A percentile compares a stretch with the other conserved stretches of the same genome.
Evolutionary conservation across 2,113 vertebrate species (phyloP).

Genomic region (Melanerpes formicivorus): DNA sequence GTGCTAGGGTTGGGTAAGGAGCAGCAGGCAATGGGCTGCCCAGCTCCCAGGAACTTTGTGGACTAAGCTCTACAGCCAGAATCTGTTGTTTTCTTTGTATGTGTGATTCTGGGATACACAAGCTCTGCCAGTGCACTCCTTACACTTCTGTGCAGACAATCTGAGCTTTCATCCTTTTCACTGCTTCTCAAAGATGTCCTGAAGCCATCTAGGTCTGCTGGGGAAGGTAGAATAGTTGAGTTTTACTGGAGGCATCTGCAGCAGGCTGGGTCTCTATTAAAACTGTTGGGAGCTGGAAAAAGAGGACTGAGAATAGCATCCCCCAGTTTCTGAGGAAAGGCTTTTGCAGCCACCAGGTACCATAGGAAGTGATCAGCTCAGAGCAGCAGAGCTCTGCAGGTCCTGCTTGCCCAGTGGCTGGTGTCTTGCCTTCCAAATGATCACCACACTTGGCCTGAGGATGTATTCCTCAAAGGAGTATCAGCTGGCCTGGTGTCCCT

Average conservation of each 20-base stretch:
- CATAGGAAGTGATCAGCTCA: background rate
- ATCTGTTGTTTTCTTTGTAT: background rate
- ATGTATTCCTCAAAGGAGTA: background rate
- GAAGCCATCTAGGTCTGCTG: background rate
- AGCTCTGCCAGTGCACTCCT: background rate
- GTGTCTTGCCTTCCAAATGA: background rate
- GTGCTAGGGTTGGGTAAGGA: background rate
- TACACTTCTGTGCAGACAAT: background rate
- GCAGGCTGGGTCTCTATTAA: background rate
- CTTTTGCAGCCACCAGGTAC: background rate
- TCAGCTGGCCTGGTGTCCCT: background rate
- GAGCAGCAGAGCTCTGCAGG: background rate
- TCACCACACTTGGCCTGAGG: background rate
- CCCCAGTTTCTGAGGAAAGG: background rate
- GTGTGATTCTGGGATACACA: background rate
- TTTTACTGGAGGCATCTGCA: background rate
- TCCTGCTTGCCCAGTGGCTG: background rate
- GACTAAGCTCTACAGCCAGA: background rate
- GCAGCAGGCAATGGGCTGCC: background rate
- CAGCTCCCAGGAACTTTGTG: background rate
- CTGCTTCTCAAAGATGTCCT: background rate
- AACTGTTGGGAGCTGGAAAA: background rate
- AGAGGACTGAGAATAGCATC: fast-evolving
- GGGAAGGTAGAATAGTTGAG: background rate
- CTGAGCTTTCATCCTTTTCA: background rate